Percentiles rank a stretch among this genome's conserved stretches.
Conservation (phyloP, 1,140 invertebrate genomes). For the Globodera ellingtonae region DNA sequence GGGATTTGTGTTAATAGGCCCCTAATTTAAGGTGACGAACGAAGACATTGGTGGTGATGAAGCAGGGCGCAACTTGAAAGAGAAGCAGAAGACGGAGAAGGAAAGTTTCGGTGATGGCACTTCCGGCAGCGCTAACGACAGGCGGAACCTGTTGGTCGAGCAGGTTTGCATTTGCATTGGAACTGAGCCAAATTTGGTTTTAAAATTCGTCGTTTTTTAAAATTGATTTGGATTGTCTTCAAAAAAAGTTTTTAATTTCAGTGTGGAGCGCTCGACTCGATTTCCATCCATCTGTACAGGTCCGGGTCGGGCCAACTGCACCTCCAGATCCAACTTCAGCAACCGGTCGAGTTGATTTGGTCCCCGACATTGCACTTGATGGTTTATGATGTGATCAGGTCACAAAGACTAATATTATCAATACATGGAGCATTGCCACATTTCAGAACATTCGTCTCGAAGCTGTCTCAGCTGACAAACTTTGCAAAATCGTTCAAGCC, state of each 20-base stretch:
- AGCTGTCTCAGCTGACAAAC: constrained; percentile 8
- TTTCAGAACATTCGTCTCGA: constrained; percentile 21
- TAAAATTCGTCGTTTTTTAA: too few species aligned
- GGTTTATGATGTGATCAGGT: constrained; percentile 42
- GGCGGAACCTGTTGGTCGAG: too few species aligned
- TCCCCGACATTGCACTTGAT: constrained; percentile 49
- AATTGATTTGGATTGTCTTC: too few species aligned
- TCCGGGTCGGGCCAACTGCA: neutral
- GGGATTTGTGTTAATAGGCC: too few species aligned
- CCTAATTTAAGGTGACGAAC: too few species aligned
- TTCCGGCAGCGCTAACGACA: neutral
- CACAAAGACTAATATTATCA: constrained; percentile 9
- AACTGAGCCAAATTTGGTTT: too few species aligned
- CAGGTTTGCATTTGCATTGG: too few species aligned
- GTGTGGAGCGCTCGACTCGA: constrained; percentile 43
- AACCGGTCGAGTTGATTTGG: constrained; percentile 46
- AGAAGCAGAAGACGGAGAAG: constrained; percentile 6
- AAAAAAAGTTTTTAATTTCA: constrained; percentile 29
- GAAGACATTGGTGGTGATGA: too few species aligned
- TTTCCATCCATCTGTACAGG: constrained; percentile 27
- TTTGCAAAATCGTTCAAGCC: constrained; percentile 4
- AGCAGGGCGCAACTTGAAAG: neutral
- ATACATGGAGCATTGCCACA: constrained; percentile 9
- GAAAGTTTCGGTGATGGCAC: neutral
- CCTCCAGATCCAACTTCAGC: constrained; percentile 35